These are phyloP conservation scores for Callocephalon fimbriatum DNA, from an alignment of 2,113 vertebrate genomes.

Conservation along the genomic window DNA sequence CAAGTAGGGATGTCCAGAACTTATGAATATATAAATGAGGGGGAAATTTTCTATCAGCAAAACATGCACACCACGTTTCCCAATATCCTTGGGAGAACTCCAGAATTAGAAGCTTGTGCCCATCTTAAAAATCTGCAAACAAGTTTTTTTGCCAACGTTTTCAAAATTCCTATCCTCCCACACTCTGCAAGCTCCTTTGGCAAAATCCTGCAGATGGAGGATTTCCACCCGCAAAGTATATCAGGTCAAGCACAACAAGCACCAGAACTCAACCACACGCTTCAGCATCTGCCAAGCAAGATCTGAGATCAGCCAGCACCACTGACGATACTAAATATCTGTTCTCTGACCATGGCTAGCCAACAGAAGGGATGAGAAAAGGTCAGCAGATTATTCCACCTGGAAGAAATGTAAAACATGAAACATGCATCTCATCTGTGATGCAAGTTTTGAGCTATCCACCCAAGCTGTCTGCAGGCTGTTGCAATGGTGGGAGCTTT, in stretches of 20 bases:
- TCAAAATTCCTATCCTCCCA: background rate
- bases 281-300: background rate
- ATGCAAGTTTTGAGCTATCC: background rate
- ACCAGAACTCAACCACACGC: background rate
- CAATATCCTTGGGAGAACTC: background rate
- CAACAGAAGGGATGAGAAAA: background rate
- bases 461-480: background rate
- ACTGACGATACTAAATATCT: background rate
- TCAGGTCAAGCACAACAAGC: background rate
- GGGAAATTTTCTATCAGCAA: background rate
- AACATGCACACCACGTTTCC: background rate
- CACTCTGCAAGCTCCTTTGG: background rate
- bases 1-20: background rate
- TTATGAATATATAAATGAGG: background rate
- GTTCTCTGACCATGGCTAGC: background rate
- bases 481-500: background rate
- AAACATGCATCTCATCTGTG: background rate
- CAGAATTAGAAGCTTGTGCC: background rate
- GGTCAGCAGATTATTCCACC: background rate
- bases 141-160: background rate
- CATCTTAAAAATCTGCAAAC: background rate
- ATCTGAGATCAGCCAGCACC: background rate
- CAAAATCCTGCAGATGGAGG: background rate
- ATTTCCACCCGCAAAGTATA: background rate
- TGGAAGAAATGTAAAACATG: background rate